phyloP scores from a whole-genome alignment of 2,113 vertebrate genomes.

The Xiphophorus couchianus region DNA sequence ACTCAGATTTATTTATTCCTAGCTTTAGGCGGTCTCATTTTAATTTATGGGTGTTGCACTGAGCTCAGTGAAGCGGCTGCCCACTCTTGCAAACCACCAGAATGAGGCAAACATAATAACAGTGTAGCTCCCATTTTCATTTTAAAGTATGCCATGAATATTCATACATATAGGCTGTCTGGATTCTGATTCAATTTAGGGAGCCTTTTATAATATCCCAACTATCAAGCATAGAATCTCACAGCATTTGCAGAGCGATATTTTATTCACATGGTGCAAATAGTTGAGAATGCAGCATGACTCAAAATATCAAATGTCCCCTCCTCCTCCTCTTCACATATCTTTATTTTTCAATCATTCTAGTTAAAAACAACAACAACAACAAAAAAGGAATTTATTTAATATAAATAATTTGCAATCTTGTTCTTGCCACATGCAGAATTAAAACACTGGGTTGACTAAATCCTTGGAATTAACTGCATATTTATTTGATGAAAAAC shows the following conservation, averaged over 20 bases:
- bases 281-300: conserved; percentile 18
- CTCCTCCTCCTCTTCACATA: conserved; percentile 33
- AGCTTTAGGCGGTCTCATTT: conserved; percentile 77
- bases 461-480: conserved; percentile 19
- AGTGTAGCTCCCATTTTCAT: conserved; percentile 60
- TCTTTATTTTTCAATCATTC: conserved; percentile 25
- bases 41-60: conserved; percentile 75
- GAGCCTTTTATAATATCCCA: conserved; percentile 48
- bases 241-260: conserved; percentile 47
- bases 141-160: conserved; percentile 68
- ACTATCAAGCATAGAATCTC: conserved; percentile 57
- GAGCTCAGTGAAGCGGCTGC: conserved; percentile 68
- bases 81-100: conserved; percentile 60
- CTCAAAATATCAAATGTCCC: conserved; percentile 38
- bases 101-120: conserved; percentile 64
- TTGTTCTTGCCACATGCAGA: conserved; percentile 11
- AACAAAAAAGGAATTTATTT: conserved; percentile 15
- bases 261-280: conserved; percentile 53
- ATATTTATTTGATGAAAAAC: conserved; percentile 20
- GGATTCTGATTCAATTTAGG: conserved; percentile 61
- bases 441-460: conserved; percentile 3
- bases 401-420: neutral
- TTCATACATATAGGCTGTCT: conserved; percentile 64
- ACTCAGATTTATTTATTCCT: conserved; percentile 78
- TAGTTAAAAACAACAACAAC: conserved; percentile 3